Evolutionary conservation across 2,113 vertebrate species (phyloP).

Genomic region (Dromiciops gliroides): DNA sequence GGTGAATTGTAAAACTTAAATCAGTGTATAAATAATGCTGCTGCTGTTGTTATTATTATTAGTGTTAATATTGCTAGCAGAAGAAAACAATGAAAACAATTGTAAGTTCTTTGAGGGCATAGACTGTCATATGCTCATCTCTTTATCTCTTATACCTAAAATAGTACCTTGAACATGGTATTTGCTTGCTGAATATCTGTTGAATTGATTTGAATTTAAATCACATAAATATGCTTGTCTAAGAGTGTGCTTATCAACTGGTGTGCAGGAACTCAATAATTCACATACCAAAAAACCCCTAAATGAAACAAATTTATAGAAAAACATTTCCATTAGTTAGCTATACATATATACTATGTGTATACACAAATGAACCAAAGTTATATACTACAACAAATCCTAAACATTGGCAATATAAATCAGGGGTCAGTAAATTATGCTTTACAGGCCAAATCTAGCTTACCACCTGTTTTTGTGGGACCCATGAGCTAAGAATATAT

Average conservation of each 20-base stretch:
- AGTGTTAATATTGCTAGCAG: not conserved
- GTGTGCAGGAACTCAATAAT: conserved; percentile 19
- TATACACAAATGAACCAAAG: conserved; percentile 13
- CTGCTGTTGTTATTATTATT: not conserved
- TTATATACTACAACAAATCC: not conserved
- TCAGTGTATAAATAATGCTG: not conserved
- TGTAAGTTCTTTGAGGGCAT: not conserved
- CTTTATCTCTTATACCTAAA: not conserved
- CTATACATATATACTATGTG: not conserved
- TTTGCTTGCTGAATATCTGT: not conserved
- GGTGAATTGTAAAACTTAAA: not conserved
- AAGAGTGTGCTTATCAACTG: conserved; percentile 17
- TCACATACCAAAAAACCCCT: not conserved
- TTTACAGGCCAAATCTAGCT: not conserved
- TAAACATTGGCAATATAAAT: not conserved
- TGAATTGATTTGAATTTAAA: not conserved
- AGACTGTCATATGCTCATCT: not conserved
- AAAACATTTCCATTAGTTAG: conserved; percentile 42
- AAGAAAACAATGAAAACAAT: not conserved
- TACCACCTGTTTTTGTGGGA: not conserved
- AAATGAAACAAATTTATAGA: not conserved
- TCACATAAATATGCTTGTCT: not conserved
- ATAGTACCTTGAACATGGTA: not conserved
- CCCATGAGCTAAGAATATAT: not conserved
- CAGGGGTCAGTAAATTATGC: not conserved